Evolutionary conservation across 92 coral and sea anemone genomes (phyloP).

Genomic region (Epizoanthus ramosus): DNA sequence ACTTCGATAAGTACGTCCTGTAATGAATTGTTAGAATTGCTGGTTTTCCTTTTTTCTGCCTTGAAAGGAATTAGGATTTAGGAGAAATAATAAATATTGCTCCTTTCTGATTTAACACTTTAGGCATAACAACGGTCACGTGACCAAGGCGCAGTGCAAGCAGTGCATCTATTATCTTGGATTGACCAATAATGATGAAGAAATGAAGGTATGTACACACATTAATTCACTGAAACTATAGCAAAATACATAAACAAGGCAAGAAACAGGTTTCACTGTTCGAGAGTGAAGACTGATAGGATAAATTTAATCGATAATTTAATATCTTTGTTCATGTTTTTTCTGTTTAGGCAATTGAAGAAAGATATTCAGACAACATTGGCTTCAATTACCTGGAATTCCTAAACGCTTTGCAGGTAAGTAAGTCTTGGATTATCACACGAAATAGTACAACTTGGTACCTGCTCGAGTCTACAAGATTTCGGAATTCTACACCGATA

Average conservation of each 20-base stretch:
- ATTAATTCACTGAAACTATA: too few species aligned
- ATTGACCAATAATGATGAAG: constrained; percentile 79
- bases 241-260: too few species aligned
- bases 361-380: constrained; percentile 83
- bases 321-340: background rate
- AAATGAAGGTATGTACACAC: constrained; percentile 96
- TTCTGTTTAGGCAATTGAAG: constrained; percentile 70
- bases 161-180: constrained; percentile 90
- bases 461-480: too few species aligned
- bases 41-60: background rate
- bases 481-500: too few species aligned
- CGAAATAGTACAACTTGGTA: background rate
- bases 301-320: background rate
- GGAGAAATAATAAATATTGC: background rate
- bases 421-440: background rate
- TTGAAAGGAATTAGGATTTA: background rate
- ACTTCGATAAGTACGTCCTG: constrained; percentile 89
- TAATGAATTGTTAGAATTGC: background rate
- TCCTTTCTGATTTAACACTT: background rate
- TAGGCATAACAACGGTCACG: constrained; percentile 98
- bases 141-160: constrained; percentile 92
- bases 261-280: too few species aligned
- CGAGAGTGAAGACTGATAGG: too few species aligned
- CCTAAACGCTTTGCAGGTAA: constrained; percentile 82
- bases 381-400: constrained; percentile 91